Percentiles rank a stretch among this genome's conserved stretches.
Evolutionary conservation across 2,888 invertebrate genomes (phyloP).

Genomic region (Oscheius sp.): DNA sequence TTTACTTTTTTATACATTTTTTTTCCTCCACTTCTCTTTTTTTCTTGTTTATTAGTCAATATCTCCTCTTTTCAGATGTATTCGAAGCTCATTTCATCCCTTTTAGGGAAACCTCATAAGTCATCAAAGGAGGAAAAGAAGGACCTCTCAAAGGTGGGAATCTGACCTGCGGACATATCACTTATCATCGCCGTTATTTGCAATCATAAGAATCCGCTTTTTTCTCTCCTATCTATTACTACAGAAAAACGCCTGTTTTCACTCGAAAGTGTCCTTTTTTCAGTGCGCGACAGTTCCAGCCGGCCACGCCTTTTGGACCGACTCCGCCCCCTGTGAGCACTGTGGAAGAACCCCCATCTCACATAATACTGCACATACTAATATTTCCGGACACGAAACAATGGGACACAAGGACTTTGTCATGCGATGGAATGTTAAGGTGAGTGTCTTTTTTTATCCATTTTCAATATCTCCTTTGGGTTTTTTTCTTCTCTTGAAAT

Average conservation of each 20-base stretch:
- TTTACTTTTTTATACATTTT: no score
- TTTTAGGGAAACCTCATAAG: constrained; percentile 11
- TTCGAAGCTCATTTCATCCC: constrained; percentile 20
- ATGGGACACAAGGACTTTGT: constrained; percentile 27
- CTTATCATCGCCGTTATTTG: neutral
- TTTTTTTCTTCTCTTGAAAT: neutral
- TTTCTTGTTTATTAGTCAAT: no score
- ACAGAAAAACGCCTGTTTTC: no score
- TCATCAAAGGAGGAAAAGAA: constrained; percentile 13
- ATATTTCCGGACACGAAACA: neutral
- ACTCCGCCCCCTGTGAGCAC: constrained; percentile 28
- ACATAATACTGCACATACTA: neutral
- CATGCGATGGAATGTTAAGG: constrained; percentile 29
- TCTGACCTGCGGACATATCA: no score
- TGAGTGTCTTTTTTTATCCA: no score
- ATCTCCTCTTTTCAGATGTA: constrained; percentile 23
- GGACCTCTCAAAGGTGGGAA: constrained; percentile 14
- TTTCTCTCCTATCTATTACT: no score
- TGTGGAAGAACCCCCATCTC: constrained; percentile 5
- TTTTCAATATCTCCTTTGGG: neutral
- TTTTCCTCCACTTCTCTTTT: no score
- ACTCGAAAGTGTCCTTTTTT: neutral
- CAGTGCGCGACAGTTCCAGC: neutral
- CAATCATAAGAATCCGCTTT: neutral
- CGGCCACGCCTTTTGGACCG: constrained; percentile 9